phyloP scores from a whole-genome alignment of 2,797 vertebrate genomes.

The Pitangus sulphuratus region DNA sequence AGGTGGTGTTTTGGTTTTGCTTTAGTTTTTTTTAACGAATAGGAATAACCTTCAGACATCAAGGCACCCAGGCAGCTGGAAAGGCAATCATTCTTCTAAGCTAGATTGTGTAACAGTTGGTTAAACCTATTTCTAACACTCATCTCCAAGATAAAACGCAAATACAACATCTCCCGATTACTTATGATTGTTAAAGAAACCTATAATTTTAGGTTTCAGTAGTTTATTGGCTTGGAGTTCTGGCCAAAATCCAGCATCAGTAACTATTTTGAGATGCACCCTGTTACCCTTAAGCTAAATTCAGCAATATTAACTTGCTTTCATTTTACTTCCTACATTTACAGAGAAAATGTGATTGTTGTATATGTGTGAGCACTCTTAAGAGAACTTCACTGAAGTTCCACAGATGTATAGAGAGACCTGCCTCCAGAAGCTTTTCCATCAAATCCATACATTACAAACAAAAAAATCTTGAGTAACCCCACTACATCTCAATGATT shows the following conservation, averaged over 20 bases:
- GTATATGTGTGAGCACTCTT: background rate
- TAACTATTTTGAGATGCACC: background rate
- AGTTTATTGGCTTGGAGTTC: background rate
- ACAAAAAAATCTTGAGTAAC: background rate
- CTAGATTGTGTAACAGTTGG: background rate
- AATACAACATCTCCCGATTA: background rate
- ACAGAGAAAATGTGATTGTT: background rate
- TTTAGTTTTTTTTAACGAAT: background rate
- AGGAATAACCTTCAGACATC: background rate
- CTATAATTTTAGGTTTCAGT: background rate
- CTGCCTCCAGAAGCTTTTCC: background rate
- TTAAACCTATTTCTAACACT: background rate
- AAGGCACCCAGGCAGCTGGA: background rate
- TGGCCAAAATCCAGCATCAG: background rate
- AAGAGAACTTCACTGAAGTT: background rate
- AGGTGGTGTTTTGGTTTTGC: background rate
- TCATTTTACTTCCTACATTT: background rate
- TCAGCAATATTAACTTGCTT: background rate
- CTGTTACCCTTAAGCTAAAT: background rate
- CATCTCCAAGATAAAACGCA: background rate
- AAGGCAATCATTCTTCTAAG: background rate
- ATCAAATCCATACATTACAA: background rate
- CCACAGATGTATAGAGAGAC: rapidly evolving
- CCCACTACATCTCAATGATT: background rate
- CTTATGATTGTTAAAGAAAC: background rate